Evolutionary conservation across 1,140 invertebrate species (phyloP).

Genomic region (Nomia melanderi): DNA sequence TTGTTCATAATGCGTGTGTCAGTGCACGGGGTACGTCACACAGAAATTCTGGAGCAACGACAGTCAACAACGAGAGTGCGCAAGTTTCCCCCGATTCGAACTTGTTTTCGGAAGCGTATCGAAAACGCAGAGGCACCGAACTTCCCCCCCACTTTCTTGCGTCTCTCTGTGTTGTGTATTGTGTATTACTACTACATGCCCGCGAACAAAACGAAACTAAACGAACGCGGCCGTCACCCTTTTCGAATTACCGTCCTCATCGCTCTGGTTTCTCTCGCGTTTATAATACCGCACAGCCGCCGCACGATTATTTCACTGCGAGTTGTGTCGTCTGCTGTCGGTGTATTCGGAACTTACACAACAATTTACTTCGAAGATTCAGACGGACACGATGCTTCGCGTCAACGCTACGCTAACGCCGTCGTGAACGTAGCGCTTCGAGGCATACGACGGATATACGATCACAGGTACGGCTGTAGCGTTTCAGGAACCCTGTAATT

Average conservation of each 20-base stretch:
- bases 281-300: background rate
- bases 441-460: background rate
- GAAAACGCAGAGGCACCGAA: background rate
- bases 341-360: background rate
- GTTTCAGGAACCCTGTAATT: background rate
- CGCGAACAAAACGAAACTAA: conserved; percentile 23
- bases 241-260: conserved; percentile 1
- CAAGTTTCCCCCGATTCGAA: background rate
- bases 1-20: background rate
- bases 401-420: conserved; percentile 35
- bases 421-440: conserved; percentile 17
- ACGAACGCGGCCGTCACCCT: background rate
- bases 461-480: conserved; percentile 2
- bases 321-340: conserved; percentile 8
- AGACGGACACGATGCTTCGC: conserved; percentile 27
- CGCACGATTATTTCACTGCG: background rate
- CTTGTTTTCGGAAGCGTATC: conserved; percentile 16
- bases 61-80: conserved; percentile 10
- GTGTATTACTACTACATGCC: conserved; percentile 13
- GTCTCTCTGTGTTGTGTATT: background rate
- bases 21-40: background rate
- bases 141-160: background rate
- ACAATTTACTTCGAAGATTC: conserved; percentile 11
- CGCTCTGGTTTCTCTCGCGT: background rate
- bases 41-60: background rate